A percentile compares a stretch with the other conserved stretches of the same genome.
phyloP scores from a whole-genome alignment of 2,888 invertebrate genomes.

The Psylliodes chrysocephalus region DNA sequence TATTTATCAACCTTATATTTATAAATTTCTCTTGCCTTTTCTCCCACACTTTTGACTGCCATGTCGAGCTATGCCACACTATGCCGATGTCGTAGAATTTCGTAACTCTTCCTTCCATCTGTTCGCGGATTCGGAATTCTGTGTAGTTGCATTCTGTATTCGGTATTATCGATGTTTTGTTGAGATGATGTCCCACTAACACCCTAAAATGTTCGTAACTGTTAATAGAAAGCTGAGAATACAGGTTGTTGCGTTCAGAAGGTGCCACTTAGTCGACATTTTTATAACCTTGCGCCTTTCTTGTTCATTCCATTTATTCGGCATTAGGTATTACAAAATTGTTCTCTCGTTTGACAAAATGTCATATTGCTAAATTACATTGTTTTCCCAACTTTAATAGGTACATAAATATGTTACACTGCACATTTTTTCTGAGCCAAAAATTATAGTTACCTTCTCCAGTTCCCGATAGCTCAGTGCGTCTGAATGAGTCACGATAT shows the following conservation, averaged over 20 bases:
- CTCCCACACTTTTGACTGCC: conserved; percentile 1
- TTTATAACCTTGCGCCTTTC: conserved; percentile 21
- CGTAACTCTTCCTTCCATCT: conserved; percentile 11
- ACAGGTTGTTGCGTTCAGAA: conserved; percentile 17
- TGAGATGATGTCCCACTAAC: conserved; percentile 18
- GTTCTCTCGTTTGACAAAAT: no score
- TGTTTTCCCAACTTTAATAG: no score
- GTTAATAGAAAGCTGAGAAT: conserved; percentile 20
- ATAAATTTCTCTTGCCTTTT: conserved; percentile 14
- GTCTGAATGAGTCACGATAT: no score
- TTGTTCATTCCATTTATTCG: conserved; percentile 6
- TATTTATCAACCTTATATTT: conserved; percentile 10
- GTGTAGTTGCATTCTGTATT: conserved; percentile 1
- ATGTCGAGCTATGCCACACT: no score
- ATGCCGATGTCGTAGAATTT: conserved; percentile 9
- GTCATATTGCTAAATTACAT: no score
- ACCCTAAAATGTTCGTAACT: conserved; percentile 24
- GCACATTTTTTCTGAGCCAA: no score
- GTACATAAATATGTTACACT: no score
- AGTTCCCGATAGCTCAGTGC: no score
- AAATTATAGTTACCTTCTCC: no score
- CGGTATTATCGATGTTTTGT: conserved; percentile 17
- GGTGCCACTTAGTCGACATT: conserved; percentile 14
- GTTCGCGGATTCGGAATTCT: conserved; percentile 12
- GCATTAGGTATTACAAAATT: no score